phyloP scores from a whole-genome alignment of 2,113 vertebrate species.

The Gavialis gangeticus region DNA sequence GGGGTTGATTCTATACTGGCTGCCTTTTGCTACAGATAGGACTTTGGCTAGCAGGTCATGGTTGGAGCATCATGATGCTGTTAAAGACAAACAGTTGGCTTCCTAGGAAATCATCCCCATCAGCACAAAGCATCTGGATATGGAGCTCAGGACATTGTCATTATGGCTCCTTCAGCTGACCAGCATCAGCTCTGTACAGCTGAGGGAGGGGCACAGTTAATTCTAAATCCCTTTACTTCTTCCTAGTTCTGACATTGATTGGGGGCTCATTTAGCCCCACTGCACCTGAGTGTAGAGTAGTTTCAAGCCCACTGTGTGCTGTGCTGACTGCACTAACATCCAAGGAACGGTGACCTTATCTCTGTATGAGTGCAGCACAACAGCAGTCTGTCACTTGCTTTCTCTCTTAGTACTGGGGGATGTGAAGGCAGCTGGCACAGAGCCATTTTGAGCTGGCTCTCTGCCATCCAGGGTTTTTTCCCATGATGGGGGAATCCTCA shows the following conservation, averaged over 20 bases:
- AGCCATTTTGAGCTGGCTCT: not conserved
- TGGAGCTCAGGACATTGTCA: not conserved
- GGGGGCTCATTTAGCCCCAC: not conserved
- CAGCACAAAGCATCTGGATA: not conserved
- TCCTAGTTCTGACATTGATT: constrained; percentile 43
- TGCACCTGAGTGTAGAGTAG: constrained; percentile 32
- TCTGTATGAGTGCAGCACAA: not conserved
- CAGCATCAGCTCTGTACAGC: not conserved
- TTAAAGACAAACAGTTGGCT: not conserved
- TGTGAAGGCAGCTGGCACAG: not conserved
- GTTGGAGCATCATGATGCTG: not conserved
- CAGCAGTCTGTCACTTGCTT: not conserved
- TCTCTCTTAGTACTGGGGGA: not conserved
- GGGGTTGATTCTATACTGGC: not conserved
- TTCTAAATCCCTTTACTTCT: constrained; percentile 26
- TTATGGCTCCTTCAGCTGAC: constrained; percentile 38
- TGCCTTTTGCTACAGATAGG: not conserved
- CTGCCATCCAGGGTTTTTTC: too few species aligned
- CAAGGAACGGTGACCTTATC: constrained; percentile 16
- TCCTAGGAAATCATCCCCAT: too few species aligned
- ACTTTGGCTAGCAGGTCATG: not conserved
- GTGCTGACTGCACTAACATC: not conserved
- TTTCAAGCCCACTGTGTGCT: constrained; percentile 23
- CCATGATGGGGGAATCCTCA: not conserved
- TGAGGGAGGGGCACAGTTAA: constrained; percentile 36